These are phyloP conservation scores for Troides oblongomaculatus DNA, from an alignment of 2,888 invertebrate species.

Conservation along the genomic window DNA sequence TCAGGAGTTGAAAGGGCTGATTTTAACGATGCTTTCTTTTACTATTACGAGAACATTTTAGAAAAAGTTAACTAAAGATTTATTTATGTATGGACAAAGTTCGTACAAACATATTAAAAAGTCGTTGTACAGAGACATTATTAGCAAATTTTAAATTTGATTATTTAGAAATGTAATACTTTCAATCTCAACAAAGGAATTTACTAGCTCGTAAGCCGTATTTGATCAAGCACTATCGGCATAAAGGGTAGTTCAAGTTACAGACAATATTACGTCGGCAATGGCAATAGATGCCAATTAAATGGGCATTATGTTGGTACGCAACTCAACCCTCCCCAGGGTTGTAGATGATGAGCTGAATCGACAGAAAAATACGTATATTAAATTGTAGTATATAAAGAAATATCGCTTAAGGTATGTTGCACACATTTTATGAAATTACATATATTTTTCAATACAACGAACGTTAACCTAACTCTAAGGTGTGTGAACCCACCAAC, in stretches of 20 bases:
- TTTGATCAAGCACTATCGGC: not conserved
- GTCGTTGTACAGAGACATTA: too few relatives aligned
- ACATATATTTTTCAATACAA: too few relatives aligned
- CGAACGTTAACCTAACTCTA: too few relatives aligned
- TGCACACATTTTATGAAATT: not conserved
- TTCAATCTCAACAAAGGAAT: not conserved
- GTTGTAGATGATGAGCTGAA: not conserved
- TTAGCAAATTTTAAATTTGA: not conserved
- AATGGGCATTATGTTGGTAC: slow-evolving; percentile 3
- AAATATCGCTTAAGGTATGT: not conserved
- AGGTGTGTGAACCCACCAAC: too few relatives aligned
- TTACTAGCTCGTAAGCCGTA: not conserved
- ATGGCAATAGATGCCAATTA: slow-evolving; percentile 1
- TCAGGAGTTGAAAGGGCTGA: too few relatives aligned
- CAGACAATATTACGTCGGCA: not conserved
- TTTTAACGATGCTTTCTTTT: too few relatives aligned
- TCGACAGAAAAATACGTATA: not conserved
- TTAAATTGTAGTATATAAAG: not conserved
- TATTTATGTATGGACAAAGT: too few relatives aligned
- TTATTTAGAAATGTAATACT: not conserved
- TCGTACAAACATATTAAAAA: too few relatives aligned
- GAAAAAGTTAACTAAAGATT: too few relatives aligned
- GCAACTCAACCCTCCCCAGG: not conserved
- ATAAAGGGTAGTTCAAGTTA: slow-evolving; percentile 1
- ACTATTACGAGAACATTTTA: too few relatives aligned